phyloP scores from a whole-genome alignment of 2,113 vertebrate species.

The Esox niger region DNA sequence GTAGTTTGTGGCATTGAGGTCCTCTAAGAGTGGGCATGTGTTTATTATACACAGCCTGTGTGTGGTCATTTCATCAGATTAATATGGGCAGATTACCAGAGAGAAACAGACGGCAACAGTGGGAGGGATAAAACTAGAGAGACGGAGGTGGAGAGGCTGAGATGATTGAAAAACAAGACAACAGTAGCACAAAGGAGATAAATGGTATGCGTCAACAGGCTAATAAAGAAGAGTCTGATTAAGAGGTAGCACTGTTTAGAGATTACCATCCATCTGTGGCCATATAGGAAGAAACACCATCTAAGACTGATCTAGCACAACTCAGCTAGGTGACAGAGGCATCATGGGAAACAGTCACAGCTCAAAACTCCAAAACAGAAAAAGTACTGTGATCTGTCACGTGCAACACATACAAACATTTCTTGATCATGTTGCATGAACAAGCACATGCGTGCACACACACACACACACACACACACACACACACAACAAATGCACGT shows the following conservation, averaged over 20 bases:
- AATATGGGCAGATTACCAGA: not conserved
- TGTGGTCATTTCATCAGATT: not conserved
- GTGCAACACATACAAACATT: not conserved
- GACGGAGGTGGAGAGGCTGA: not conserved
- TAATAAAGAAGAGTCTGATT: not conserved
- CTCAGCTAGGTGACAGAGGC: not conserved
- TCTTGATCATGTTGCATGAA: not conserved
- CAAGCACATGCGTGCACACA: not conserved
- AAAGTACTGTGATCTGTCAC: not conserved
- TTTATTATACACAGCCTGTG: not conserved
- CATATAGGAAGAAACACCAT: not conserved
- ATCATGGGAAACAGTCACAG: not conserved
- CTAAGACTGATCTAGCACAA: not conserved
- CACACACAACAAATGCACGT: conserved; percentile 4
- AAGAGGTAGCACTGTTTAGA: no score
- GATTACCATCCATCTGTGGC: no score
- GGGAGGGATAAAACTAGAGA: not conserved
- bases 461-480: not conserved
- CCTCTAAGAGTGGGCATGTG: not conserved
- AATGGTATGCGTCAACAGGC: not conserved
- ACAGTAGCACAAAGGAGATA: not conserved
- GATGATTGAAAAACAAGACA: not conserved
- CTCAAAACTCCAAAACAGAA: not conserved
- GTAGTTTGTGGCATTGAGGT: not conserved
- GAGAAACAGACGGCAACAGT: not conserved